These are phyloP conservation scores for Platycheirus albimanus DNA, from an alignment of 2,888 invertebrate species.

Conservation along the genomic window DNA sequence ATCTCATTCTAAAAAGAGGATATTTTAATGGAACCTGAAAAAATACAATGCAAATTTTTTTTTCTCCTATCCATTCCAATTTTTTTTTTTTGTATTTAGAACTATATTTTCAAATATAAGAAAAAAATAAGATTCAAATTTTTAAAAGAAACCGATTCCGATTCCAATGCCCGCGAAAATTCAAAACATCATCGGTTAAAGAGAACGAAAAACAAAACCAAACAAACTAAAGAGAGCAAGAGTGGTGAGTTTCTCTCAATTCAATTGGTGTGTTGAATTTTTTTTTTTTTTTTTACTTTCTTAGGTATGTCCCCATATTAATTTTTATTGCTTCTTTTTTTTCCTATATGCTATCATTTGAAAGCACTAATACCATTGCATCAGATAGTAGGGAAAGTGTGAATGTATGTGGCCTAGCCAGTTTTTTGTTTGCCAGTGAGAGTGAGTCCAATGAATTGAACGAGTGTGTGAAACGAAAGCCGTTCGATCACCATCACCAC, in stretches of 20 bases:
- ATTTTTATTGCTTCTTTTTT: constrained; percentile 72
- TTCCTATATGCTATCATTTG: constrained; percentile 64
- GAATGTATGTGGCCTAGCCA: constrained; percentile 39
- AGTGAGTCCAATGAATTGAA: constrained; percentile 74
- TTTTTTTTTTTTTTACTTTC: not conserved
- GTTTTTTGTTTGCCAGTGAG: constrained; percentile 60
- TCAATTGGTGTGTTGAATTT: constrained; percentile 28
- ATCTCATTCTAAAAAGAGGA: constrained; percentile 67
- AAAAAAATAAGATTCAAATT: too few relatives aligned
- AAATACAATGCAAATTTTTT: constrained; percentile 9
- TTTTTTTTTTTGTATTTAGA: not conserved
- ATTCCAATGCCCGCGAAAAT: constrained; percentile 12
- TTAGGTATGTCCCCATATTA: constrained; percentile 53
- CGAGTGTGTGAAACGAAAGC: constrained; percentile 74
- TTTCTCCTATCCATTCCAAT: constrained; percentile 5
- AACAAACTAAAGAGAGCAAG: constrained; percentile 26
- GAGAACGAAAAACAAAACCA: constrained; percentile 27
- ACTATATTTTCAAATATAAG: too few relatives aligned
- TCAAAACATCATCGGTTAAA: constrained; percentile 3
- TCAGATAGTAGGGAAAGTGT: constrained; percentile 56
- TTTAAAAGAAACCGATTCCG: constrained; percentile 5
- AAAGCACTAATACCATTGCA: constrained; percentile 51
- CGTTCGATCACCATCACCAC: constrained; percentile 70
- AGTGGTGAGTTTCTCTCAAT: constrained; percentile 52
- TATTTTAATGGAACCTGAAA: constrained; percentile 30